Base-by-base conservation (phyloP, 2,888 invertebrate genomes). In the Eurytoma californica region DNA sequence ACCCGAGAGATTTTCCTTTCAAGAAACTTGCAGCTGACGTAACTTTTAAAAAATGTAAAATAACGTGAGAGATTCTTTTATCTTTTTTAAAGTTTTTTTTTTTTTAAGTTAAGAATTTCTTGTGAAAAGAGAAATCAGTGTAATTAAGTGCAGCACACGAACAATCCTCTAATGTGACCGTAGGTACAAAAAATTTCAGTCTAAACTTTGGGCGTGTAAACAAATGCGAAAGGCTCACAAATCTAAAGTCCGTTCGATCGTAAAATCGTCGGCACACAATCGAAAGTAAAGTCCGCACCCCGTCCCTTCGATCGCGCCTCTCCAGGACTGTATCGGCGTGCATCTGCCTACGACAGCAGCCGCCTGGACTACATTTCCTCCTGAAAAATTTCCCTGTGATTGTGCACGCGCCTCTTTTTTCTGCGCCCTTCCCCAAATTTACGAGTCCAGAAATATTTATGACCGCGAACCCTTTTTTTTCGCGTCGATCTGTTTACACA, bases 391-490 rank as follows among this genome's bases (percentile, higher is more conserved):
- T 72, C 53, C 58, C 39, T 51, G 28, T 47, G 24, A 24, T 1
- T 30, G 28, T 18, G 51, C 58, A 49, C 61, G 18, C 67, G n/a
- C 3, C 53, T 1, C 60, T 72, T 66, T 77, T 77, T 66, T 39
- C 5, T 49, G 20, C 72, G 28, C 72, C 65, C 72, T 55, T 53
- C 70, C 58, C 58, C 49, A 30, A 72, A 79, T 73, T 79, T 79
- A 75, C 72, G 75, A 66, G 60, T 69, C 49, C 66, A 55, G 65
- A 72, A 70, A 70, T 75, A 79, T 79, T 79, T 79, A 79, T 55
- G 51, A 57, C 65, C 39, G 16, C 53, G 58, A 72, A 72, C 72
- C 67, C 77, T 16, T 70, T 70, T 72, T n/a, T 67, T 55, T 79
- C 28, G 39, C 51, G n/a, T n/a, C 49, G 9, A 24, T 20, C 28